Conservation (phyloP, 1,140 invertebrate genomes). For the Palaemon carinicauda region DNA sequence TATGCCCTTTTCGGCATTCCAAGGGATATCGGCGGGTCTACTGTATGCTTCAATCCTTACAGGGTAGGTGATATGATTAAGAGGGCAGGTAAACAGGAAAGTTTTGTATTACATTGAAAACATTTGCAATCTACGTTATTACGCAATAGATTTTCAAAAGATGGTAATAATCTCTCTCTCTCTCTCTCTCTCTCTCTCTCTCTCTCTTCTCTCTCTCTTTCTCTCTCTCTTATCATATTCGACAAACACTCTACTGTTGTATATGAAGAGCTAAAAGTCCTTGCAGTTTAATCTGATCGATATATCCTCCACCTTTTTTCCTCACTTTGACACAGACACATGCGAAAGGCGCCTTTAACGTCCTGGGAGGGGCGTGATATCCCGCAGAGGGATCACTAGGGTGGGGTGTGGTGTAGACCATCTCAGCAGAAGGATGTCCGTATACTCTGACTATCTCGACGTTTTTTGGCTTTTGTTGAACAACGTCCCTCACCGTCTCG, state of each 20-base stretch:
- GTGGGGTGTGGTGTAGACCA: background rate
- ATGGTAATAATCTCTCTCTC: too few relatives aligned
- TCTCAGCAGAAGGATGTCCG: background rate
- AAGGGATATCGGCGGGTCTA: too few relatives aligned
- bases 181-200: too few relatives aligned
- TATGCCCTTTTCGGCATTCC: too few relatives aligned
- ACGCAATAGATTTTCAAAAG: too few relatives aligned
- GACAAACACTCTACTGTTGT: background rate
- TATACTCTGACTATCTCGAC: slow-evolving; percentile 36
- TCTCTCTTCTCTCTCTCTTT: too few relatives aligned
- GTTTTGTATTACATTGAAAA: too few relatives aligned
- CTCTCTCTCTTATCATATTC: too few relatives aligned
- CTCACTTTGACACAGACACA: slow-evolving; percentile 34
- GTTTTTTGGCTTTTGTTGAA: background rate
- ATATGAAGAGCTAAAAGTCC: slow-evolving; percentile 14
- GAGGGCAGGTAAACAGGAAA: too few relatives aligned
- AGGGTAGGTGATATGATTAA: too few relatives aligned
- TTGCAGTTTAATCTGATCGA: slow-evolving; percentile 31
- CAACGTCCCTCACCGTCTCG: slow-evolving; percentile 12
- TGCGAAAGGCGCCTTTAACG: background rate
- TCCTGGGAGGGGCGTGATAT: background rate
- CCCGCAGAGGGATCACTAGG: background rate
- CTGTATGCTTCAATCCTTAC: too few relatives aligned
- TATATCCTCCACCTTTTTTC: background rate
- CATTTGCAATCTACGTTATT: too few relatives aligned